Evolutionary conservation across 2,888 invertebrate species (phyloP), one percentile per base, ranked within the genome.

Genomic region (Pteria penguin): DNA sequence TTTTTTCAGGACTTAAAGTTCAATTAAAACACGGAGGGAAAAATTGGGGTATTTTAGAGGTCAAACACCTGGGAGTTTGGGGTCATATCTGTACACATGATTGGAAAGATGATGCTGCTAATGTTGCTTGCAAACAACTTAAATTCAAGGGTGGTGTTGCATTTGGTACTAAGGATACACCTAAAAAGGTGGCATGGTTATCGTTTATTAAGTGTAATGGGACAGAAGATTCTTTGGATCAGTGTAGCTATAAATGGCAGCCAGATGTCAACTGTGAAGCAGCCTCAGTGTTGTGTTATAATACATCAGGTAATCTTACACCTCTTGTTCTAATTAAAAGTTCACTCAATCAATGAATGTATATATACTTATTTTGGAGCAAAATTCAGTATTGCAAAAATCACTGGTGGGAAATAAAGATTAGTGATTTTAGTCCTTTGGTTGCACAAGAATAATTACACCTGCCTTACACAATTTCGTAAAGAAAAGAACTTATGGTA

Each of bases 171-270:
- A 76, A 75, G 8, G 62, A 67, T 63, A 79, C 70, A 26, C 66
- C 66, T 60, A 81, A 66, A 29, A 71, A 80, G 58, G 84, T 86
- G 0, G 82, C 86, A 4, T 92, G 91, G 91, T 70, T 90, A 65
- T 84, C 83, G 32, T 79, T 80, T 5, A 60, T 91, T 3, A 71
- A 93, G 72, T 96, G 96, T 70, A 36, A 67, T 4, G 89, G 89
- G 2, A 82, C 79, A 29, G 89, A 89, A 68, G 63, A 54, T 1
- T 84, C 82, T 24, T 68, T 90, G 18, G 75, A 76, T 8, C 67
- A 86, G 0, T 90, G 90, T 75, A 52, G 22, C 18, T 54, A 70
- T 8, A 82, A 86, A 73, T 85, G 85, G 24, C 71, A 82, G 3
- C 65, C 83, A 0, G 69, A 74, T 26, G 81, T 79, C 61, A 71